These are phyloP conservation scores for Glossosoma conforme DNA, from an alignment of 1,140 invertebrate species.

Conservation along the genomic window DNA sequence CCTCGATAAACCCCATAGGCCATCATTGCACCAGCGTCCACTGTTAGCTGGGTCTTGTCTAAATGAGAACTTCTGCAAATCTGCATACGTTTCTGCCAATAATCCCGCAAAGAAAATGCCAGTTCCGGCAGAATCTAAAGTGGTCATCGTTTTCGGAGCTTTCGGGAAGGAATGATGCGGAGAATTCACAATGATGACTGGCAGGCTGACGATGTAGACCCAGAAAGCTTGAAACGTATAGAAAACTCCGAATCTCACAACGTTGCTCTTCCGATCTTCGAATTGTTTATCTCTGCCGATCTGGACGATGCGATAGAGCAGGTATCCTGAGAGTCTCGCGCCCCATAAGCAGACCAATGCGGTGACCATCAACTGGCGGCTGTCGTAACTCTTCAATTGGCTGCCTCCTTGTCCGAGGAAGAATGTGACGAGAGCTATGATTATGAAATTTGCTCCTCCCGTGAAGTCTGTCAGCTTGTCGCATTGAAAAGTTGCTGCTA, in stretches of 20 bases:
- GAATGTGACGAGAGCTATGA: constrained; percentile 81
- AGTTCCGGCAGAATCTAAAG: constrained; percentile 77
- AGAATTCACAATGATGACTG: constrained; percentile 88
- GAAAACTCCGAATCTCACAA: constrained; percentile 81
- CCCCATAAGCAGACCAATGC: constrained; percentile 84
- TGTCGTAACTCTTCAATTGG: constrained; percentile 70
- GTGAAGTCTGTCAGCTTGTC: constrained; percentile 91
- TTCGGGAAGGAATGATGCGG: constrained; percentile 71
- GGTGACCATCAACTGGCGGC: constrained; percentile 83
- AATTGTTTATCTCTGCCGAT: constrained; percentile 87
- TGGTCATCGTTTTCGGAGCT: constrained; percentile 76
- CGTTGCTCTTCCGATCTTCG: constrained; percentile 81
- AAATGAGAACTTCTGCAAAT: constrained; percentile 88
- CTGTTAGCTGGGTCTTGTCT: constrained; percentile 79
- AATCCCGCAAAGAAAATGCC: constrained; percentile 79
- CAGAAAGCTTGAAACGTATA: constrained; percentile 92
- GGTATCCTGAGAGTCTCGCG: constrained; percentile 72
- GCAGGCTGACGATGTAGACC: constrained; percentile 88
- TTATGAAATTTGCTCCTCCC: constrained; percentile 86
- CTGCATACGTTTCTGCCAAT: constrained; percentile 81
- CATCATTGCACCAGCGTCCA: constrained; percentile 86
- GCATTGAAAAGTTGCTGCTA: constrained; percentile 79
- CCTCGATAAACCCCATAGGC: constrained; percentile 83
- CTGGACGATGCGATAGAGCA: constrained; percentile 83
- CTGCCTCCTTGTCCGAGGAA: constrained; percentile 71